Percentiles rank a stretch among this genome's conserved stretches.
Evolutionary conservation across 2,113 vertebrate species (phyloP).

Genomic region (Pangasianodon hypophthalmus): DNA sequence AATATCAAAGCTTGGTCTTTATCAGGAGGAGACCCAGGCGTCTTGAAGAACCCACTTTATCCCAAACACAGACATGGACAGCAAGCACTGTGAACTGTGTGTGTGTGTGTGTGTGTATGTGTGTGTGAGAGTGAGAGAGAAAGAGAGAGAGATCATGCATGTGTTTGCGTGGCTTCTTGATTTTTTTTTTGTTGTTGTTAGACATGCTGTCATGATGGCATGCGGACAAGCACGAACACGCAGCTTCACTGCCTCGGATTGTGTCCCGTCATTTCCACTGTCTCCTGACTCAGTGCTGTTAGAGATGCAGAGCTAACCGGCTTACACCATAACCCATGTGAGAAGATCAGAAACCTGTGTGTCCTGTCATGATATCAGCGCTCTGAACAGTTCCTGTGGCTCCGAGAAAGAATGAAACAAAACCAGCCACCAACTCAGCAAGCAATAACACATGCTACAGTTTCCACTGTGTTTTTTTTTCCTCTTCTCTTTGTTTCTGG

Average conservation of each 20-base stretch:
- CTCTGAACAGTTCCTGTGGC: background rate
- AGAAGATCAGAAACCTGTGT: background rate
- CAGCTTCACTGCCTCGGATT: conserved; percentile 36
- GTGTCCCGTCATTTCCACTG: conserved; percentile 21
- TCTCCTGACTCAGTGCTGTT: background rate
- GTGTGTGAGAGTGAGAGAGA: background rate
- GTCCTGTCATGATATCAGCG: background rate
- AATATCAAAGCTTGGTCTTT: conserved; percentile 31
- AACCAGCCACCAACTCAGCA: conserved; percentile 5
- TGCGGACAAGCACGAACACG: conserved; percentile 22
- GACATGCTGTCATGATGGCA: conserved; percentile 11
- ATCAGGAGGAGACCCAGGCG: conserved; percentile 17
- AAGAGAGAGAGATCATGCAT: background rate
- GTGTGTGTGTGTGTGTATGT: conserved; percentile 30
- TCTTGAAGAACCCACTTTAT: conserved; percentile 10
- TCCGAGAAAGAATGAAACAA: background rate
- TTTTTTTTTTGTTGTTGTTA: background rate
- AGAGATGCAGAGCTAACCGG: background rate
- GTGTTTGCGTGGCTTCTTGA: conserved; percentile 30
- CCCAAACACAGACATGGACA: conserved; percentile 1
- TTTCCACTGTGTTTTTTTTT: background rate
- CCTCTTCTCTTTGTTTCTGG: background rate
- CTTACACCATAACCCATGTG: background rate
- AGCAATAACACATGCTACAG: conserved; percentile 36
- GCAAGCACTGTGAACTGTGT: conserved; percentile 58